A percentile compares a stretch with the other conserved stretches of the same genome.
Evolutionary conservation across 2,888 invertebrate genomes (phyloP).

Genomic region (Laspeyria flexula): DNA sequence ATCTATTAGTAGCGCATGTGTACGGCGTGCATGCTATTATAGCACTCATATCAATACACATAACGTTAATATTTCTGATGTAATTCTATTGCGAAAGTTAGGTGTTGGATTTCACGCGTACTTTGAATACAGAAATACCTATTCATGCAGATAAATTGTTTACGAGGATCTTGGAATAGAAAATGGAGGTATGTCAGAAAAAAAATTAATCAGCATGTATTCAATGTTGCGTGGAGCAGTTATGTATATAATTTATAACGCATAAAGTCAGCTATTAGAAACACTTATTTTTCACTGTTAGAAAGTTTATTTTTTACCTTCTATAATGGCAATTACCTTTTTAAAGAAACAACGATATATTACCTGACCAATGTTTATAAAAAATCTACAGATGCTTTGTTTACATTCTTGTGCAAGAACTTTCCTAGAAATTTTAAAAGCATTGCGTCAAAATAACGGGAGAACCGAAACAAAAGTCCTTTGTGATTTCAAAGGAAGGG

Average conservation of each 20-base stretch:
- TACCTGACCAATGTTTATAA: slow-evolving; percentile 43
- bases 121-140: background rate
- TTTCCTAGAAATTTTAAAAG: slow-evolving; percentile 66
- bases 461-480: slow-evolving; percentile 63
- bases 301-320: slow-evolving; percentile 26
- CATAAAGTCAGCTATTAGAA: slow-evolving; percentile 27
- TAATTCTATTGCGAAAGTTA: background rate
- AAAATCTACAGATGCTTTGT: slow-evolving; percentile 43
- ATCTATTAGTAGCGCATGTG: background rate
- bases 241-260: slow-evolving; percentile 29
- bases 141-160: background rate
- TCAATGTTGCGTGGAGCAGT: slow-evolving; percentile 16
- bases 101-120: background rate
- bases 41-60: background rate
- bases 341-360: slow-evolving; percentile 28
- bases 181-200: background rate
- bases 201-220: background rate
- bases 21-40: background rate
- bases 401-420: slow-evolving; percentile 32
- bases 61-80: background rate
- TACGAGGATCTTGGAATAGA: background rate
- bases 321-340: slow-evolving; percentile 39
- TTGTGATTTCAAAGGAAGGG: slow-evolving; percentile 76
- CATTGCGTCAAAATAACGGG: slow-evolving; percentile 77
- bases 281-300: slow-evolving; percentile 32